A percentile compares a stretch with the other conserved stretches of the same genome.
phyloP scores from a whole-genome alignment of 2,797 vertebrate genomes.

The Diceros bicornis region DNA sequence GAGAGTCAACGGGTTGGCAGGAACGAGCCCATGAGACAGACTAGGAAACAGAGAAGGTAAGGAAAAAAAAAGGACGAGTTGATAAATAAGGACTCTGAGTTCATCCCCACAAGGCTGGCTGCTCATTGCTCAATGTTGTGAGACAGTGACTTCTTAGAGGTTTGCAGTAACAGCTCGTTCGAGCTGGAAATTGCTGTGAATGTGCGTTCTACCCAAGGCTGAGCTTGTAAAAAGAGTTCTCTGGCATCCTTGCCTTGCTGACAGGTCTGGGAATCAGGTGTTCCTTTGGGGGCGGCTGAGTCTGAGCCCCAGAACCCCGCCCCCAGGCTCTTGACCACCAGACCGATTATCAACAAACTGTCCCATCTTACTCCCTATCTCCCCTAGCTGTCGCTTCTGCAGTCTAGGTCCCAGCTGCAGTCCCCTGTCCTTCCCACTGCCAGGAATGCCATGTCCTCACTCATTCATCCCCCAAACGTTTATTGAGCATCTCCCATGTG shows the following conservation, averaged over 20 bases:
- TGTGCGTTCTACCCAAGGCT: slow-evolving; percentile 71
- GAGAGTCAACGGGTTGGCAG: slow-evolving; percentile 62
- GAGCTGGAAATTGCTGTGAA: slow-evolving; percentile 82
- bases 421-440: neutral
- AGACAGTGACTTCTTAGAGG: slow-evolving; percentile 83
- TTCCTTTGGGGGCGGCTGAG: slow-evolving; percentile 22
- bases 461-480: neutral
- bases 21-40: slow-evolving; percentile 68
- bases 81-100: slow-evolving; percentile 80
- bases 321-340: slow-evolving; percentile 48
- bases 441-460: neutral
- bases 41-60: slow-evolving; percentile 65
- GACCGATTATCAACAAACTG: neutral
- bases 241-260: slow-evolving; percentile 58
- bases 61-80: slow-evolving; percentile 57
- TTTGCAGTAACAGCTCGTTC: slow-evolving; percentile 79
- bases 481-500: neutral
- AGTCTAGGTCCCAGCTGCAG: neutral
- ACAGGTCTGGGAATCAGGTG: slow-evolving; percentile 62
- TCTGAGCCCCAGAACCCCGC: neutral
- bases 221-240: slow-evolving; percentile 79
- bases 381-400: neutral
- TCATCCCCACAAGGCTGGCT: slow-evolving; percentile 83
- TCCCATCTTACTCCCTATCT: neutral
- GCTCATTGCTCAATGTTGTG: slow-evolving; percentile 82